Base-by-base conservation (phyloP, 2,797 vertebrate genomes). In the Argentina silus region DNA sequence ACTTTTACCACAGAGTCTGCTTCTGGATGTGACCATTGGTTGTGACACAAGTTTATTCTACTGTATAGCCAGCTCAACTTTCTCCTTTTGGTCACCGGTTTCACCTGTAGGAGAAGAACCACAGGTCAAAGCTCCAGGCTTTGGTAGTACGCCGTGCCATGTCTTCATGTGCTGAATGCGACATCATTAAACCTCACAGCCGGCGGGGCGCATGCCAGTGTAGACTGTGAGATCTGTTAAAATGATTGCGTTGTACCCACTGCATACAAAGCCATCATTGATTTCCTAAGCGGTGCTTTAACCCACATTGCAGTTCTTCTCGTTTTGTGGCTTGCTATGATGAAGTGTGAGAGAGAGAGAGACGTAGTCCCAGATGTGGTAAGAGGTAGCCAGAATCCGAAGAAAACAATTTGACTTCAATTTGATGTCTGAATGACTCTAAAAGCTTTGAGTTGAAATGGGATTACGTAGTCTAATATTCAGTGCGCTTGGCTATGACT, bases 261-360 rank as follows among this genome's bases (percentile, higher is more conserved):
- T 80, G 85, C 73, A 81, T 78, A 90, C 90, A 91, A 90, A 92
- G 87, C 79, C 80, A 73, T 83, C 85, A 89, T 90, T 90, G 87
- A 91, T 83, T 87, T 77, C 67, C 67, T 61, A 72, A 87, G 79
- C 65, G 43, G 79, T 84, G 60, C 73, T 65, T 74, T 80, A 69
- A 66, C 15, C 59, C 36, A 27, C 7, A 21, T 21, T 69, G 67
- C 56, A 72, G 67, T 82, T 73, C 77, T 66, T 74, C 64, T 71
- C 72, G 67, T 61, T 78, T 14, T 53, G 55, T 68, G 42, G 59
- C 17, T 73, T 80, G 70, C 72, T 60, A 43, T 69, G 62, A 65
- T 67, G 62, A 75, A 45, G 47, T 19, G 72, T 77, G 61, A 72
- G 64, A 76, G 62, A 36, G 27, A 36, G 27, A 1, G 27, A 36